A percentile compares a stretch with the other conserved stretches of the same genome.
Conservation (phyloP, 2,113 vertebrate genomes). For the Diadophis punctatus region DNA sequence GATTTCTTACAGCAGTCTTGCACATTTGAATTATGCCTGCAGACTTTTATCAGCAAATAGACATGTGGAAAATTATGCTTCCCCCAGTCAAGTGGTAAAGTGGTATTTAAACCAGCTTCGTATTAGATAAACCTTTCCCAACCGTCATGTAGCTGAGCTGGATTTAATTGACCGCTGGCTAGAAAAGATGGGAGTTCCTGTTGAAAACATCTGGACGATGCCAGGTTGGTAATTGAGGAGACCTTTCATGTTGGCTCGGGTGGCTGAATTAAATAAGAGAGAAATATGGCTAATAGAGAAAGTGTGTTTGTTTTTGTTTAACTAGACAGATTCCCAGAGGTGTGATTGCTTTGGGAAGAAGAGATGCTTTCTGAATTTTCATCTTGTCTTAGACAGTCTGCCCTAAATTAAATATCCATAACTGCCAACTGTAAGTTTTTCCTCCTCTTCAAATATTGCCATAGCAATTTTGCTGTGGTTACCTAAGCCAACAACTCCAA, state of each 20-base stretch:
- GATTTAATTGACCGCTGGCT: neutral
- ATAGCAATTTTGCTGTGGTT: neutral
- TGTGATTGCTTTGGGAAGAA: neutral
- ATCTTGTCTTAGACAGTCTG: conserved; percentile 10
- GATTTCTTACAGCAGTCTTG: neutral
- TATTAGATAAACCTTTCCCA: neutral
- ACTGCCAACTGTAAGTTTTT: neutral
- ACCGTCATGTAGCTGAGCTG: neutral
- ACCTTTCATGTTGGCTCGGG: neutral
- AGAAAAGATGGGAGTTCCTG: neutral
- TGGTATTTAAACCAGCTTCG: neutral
- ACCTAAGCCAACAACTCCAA: conserved; percentile 8
- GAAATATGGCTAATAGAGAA: neutral
- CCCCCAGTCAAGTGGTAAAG: neutral
- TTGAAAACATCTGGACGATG: neutral
- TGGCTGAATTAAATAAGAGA: neutral
- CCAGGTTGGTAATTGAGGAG: neutral
- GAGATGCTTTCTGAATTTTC: conserved; percentile 1
- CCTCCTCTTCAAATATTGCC: neutral
- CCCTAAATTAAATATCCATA: conserved; percentile 14
- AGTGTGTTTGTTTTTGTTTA: neutral
- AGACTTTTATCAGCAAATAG: neutral
- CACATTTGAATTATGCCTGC: neutral
- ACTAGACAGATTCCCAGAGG: neutral
- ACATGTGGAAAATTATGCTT: neutral